Base-by-base conservation (phyloP, 2,113 vertebrate genomes). In the Dasypus novemcinctus region DNA sequence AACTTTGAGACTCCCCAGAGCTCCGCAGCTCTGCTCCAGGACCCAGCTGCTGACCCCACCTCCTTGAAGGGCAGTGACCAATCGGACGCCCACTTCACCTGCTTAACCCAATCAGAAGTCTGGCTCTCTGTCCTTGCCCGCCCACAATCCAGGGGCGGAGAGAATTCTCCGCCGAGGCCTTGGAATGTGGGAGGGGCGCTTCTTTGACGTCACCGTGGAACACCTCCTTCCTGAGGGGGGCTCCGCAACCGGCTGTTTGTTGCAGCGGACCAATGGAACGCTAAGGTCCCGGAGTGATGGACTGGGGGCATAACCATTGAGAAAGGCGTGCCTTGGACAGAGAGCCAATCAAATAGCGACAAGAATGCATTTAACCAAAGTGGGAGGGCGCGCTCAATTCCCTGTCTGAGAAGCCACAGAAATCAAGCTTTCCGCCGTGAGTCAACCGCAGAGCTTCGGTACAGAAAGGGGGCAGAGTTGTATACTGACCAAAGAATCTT, bases 351-450 rank as follows among this genome's bases (percentile, higher is more conserved):
- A 25, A n/a, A 23, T 97, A 98, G 92, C 97, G 98, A 98, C 98
- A 98, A 98, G 98, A 98, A 97, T 98, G 97, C 98, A 92, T 97
- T 97, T 95, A 91, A 61, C 94, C 54, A 83, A 96, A 93, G 46
- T 61, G 74, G 90, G 86, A 3, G 95, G 96, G 87, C 9, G 52
- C 13, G 29, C 23, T 5, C 46, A 5, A 33, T 17, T 5, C 23
- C 10, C 9, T 25, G 0, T 6, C 31, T 4, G 27, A 52, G 59
- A 81, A 41, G 13, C 36, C 69, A 0, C 27, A 52, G 33, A 79
- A 93, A 21, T 64, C 8, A 21, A 15, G 41, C 12, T 6, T 57
- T 20, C 54, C 54, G 3, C 54, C 18, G 54, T 21, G 20, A 57
- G 54, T 4, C 54, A 2, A 18, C 54, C 18, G 54, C 18, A 7